These are phyloP conservation scores for Sympetrum striolatum DNA, from an alignment of 2,888 invertebrate genomes.

Conservation along the genomic window DNA sequence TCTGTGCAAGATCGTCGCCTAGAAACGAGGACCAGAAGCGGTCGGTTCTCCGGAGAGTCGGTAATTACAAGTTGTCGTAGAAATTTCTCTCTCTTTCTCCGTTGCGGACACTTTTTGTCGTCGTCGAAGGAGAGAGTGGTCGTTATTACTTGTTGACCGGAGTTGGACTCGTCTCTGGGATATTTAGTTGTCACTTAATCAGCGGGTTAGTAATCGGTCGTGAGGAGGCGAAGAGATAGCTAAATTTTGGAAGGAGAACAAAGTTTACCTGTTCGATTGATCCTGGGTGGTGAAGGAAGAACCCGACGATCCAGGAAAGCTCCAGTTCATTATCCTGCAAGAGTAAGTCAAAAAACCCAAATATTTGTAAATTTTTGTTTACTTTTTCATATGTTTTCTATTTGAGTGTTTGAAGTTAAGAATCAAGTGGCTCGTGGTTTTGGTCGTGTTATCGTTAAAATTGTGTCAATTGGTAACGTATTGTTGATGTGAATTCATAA, in stretches of 20 bases:
- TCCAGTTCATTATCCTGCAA: neutral
- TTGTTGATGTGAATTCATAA: too few relatives aligned
- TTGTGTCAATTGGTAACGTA: too few relatives aligned
- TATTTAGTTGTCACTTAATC: neutral
- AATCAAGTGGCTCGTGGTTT: too few relatives aligned
- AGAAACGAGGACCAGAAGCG: neutral
- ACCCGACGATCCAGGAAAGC: neutral
- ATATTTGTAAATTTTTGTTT: neutral
- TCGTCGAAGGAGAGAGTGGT: neutral
- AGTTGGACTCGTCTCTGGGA: neutral
- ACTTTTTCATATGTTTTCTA: neutral
- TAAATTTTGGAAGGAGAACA: neutral
- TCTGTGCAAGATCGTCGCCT: neutral
- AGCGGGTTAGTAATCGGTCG: neutral
- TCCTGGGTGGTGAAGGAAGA: neutral
- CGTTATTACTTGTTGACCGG: neutral
- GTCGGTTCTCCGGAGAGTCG: neutral
- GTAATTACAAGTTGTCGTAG: neutral
- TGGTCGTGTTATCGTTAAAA: too few relatives aligned
- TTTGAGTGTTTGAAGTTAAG: too few relatives aligned
- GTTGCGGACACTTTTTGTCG: neutral
- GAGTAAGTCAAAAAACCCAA: neutral
- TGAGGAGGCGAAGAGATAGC: slow-evolving; percentile 3
- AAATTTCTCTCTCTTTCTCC: neutral
- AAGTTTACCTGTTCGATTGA: neutral